Evolutionary conservation across 2,113 vertebrate genomes (phyloP).

Genomic region (Gila orcuttii): DNA sequence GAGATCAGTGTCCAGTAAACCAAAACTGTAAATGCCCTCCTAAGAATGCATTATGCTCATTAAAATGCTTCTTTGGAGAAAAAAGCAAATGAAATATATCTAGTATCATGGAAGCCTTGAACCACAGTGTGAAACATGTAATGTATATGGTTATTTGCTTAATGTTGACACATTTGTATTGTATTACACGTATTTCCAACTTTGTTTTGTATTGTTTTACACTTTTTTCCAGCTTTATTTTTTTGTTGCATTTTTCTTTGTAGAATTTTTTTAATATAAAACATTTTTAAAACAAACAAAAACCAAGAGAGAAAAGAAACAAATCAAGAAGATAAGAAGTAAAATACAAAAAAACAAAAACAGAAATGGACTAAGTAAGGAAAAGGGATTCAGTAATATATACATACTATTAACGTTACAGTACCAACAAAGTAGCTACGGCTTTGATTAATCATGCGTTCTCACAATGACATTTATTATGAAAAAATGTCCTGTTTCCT

Average conservation of each 20-base stretch:
- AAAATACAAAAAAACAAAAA: background rate
- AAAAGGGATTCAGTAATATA: background rate
- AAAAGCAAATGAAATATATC: background rate
- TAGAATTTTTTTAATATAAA: too few relatives aligned
- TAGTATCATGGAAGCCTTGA: too few relatives aligned
- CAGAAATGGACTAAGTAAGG: background rate
- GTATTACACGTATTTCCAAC: too few relatives aligned
- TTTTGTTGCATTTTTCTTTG: too few relatives aligned
- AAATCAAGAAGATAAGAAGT: too few relatives aligned
- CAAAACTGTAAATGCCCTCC: background rate
- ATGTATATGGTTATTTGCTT: too few relatives aligned
- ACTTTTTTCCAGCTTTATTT: too few relatives aligned
- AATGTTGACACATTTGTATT: too few relatives aligned
- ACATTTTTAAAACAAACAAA: too few relatives aligned
- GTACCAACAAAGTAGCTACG: background rate
- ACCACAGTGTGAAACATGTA: too few relatives aligned
- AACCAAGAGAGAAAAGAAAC: background rate
- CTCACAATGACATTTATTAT: slow-evolving; percentile 3
- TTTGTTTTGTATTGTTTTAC: too few relatives aligned
- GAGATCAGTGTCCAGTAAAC: background rate
- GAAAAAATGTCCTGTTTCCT: background rate
- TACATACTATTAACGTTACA: background rate
- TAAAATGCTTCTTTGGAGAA: background rate
- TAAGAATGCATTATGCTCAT: background rate
- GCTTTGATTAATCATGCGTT: background rate